A percentile compares a stretch with the other conserved stretches of the same genome.
Evolutionary conservation across 2,113 vertebrate species (phyloP).

Genomic region (Clarias batrachus): DNA sequence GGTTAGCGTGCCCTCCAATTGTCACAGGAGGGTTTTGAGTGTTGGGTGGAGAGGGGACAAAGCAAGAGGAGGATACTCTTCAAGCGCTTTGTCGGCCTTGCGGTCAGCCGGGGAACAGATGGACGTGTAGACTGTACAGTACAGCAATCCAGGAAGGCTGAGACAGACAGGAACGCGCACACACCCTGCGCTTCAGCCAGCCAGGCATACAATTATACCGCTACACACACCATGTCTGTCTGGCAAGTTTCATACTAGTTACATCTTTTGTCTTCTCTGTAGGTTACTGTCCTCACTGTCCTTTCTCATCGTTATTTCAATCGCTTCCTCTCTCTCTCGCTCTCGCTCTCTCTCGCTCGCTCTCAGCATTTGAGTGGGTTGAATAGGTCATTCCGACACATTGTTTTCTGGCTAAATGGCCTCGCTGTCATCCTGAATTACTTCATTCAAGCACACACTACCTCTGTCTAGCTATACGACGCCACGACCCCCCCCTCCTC

Average conservation of each 20-base stretch:
- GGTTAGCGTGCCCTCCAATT: neutral
- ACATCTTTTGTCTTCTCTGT: conserved; percentile 38
- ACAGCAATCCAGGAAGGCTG: conserved; percentile 31
- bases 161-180: conserved; percentile 23
- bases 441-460: conserved; percentile 31
- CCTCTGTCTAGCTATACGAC: conserved; percentile 12
- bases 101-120: conserved; percentile 48
- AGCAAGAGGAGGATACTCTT: conserved; percentile 7
- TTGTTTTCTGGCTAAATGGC: conserved; percentile 32
- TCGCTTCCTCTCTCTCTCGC: neutral
- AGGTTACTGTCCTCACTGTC: conserved; percentile 39
- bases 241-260: conserved; percentile 26
- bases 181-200: conserved; percentile 26
- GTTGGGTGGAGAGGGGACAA: neutral
- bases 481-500: too few relatives aligned
- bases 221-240: conserved; percentile 12
- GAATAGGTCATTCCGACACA: conserved; percentile 31
- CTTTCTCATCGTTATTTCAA: conserved; percentile 27
- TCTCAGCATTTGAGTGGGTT: conserved; percentile 5
- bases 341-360: neutral
- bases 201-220: conserved; percentile 24
- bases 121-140: conserved; percentile 34
- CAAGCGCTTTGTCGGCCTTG: conserved; percentile 23
- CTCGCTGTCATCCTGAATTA: conserved; percentile 45
- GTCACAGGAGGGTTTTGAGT: neutral